Percentiles rank a stretch among this genome's conserved stretches.
phyloP scores from a whole-genome alignment of 2,888 invertebrate species.

The Cloeon dipterum region DNA sequence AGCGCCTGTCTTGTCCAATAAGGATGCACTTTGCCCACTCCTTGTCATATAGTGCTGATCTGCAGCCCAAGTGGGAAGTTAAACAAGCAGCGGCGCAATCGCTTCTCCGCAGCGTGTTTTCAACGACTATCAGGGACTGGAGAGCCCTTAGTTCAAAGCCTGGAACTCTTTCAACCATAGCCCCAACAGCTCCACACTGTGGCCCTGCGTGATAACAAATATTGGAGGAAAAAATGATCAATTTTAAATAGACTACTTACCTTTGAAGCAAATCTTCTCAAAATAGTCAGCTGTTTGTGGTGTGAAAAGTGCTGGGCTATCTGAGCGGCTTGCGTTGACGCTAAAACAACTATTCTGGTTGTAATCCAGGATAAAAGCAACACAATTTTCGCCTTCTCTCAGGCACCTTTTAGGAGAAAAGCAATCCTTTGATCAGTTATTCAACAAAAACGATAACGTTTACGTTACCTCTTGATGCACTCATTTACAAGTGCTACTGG shows the following conservation, averaged over 20 bases:
- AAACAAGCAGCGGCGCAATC: conserved; percentile 43
- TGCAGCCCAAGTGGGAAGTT: conserved; percentile 27
- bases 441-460: no score
- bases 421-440: no score
- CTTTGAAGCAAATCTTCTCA: conserved; percentile 34
- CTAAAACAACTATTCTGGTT: conserved; percentile 25
- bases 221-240: not conserved
- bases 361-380: conserved; percentile 24
- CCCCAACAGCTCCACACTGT: conserved; percentile 34
- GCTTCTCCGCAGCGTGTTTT: conserved; percentile 33
- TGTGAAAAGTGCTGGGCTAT: not conserved
- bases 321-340: conserved; percentile 9
- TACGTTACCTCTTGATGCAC: no score
- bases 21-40: conserved; percentile 34
- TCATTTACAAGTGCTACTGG: no score
- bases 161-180: conserved; percentile 53
- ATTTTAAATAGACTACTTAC: conserved; percentile 14
- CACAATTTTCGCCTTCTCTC: conserved; percentile 21
- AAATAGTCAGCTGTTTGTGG: conserved; percentile 22
- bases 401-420: conserved; percentile 22
- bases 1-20: conserved; percentile 46
- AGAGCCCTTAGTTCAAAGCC: conserved; percentile 50
- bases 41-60: conserved; percentile 26
- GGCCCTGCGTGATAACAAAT: conserved; percentile 21
- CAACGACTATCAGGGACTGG: conserved; percentile 31